Conservation (phyloP, 1,140 invertebrate species). For the Rhizoglyphus robini region DNA sequence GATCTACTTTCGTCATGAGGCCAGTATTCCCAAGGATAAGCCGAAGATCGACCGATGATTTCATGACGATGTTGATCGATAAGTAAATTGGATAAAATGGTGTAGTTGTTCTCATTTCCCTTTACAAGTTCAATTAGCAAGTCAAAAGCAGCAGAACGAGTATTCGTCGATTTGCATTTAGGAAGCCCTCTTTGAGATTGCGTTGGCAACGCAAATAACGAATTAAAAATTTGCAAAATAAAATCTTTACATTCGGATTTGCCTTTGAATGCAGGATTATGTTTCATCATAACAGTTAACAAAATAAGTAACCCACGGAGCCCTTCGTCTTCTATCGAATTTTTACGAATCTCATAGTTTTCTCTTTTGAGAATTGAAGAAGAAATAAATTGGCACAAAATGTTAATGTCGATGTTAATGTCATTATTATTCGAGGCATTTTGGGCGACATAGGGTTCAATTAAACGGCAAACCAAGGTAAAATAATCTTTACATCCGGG, state of each 20-base stretch:
- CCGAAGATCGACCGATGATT: slow-evolving; percentile 52
- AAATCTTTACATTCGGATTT: slow-evolving; percentile 50
- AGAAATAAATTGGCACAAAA: slow-evolving; percentile 56
- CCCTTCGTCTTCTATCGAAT: slow-evolving; percentile 71
- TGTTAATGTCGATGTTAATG: slow-evolving; percentile 48
- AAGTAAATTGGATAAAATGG: slow-evolving; percentile 61
- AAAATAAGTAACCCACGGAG: slow-evolving; percentile 74
- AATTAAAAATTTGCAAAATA: slow-evolving; percentile 57
- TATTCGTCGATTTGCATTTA: slow-evolving; percentile 77
- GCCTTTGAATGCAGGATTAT: slow-evolving; percentile 69
- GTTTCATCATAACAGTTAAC: slow-evolving; percentile 68
- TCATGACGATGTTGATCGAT: slow-evolving; percentile 64
- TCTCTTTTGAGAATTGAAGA: slow-evolving; percentile 58
- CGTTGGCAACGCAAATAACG: slow-evolving; percentile 74
- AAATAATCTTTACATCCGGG: slow-evolving; percentile 86
- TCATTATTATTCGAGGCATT: slow-evolving; percentile 38
- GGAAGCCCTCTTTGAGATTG: slow-evolving; percentile 65
- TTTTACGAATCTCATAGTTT: slow-evolving; percentile 63
- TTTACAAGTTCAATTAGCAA: slow-evolving; percentile 71
- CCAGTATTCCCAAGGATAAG: slow-evolving; percentile 94
- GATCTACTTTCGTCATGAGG: slow-evolving; percentile 82
- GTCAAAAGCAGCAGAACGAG: slow-evolving; percentile 75
- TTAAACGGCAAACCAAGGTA: slow-evolving; percentile 70
- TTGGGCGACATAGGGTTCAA: slow-evolving; percentile 65
- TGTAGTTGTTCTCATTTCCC: slow-evolving; percentile 68